A percentile compares a stretch with the other conserved stretches of the same genome.
Conservation (phyloP, 2,797 vertebrate genomes). For the Aeoliscus strigatus region DNA sequence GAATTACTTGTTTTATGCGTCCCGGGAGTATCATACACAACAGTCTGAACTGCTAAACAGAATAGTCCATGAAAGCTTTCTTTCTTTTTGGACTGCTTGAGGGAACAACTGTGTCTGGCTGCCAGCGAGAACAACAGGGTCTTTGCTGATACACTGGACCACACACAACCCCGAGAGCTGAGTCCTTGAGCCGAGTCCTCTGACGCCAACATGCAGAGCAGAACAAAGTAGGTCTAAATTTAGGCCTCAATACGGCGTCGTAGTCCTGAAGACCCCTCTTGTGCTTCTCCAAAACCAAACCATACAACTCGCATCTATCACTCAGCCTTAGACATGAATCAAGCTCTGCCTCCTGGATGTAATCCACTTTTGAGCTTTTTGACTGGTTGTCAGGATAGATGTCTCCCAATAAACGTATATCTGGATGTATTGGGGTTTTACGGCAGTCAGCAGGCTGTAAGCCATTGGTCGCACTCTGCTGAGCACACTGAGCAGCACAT, state of each 20-base stretch:
- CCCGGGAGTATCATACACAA: constrained; percentile 62
- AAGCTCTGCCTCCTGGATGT: constrained; percentile 14
- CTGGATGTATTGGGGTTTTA: too few species aligned
- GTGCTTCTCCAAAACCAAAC: constrained; percentile 28
- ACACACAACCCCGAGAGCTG: constrained; percentile 58
- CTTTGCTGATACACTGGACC: constrained; percentile 66
- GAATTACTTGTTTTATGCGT: constrained; percentile 69
- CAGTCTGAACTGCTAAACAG: constrained; percentile 60
- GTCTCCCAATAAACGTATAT: too few species aligned
- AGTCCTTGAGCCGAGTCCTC: constrained; percentile 60
- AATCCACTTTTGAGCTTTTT: too few species aligned
- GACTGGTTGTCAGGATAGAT: too few species aligned
- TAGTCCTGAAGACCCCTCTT: constrained; percentile 41
- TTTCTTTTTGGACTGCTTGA: constrained; percentile 63
- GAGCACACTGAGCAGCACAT: constrained; percentile 39
- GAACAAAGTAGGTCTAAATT: constrained; percentile 70
- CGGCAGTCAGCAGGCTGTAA: constrained; percentile 32
- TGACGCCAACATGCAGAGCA: constrained; percentile 59
- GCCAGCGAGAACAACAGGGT: constrained; percentile 67
- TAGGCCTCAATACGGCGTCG: constrained; percentile 50
- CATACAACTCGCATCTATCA: constrained; percentile 37
- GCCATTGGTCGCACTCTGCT: constrained; percentile 45
- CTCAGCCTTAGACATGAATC: constrained; percentile 44
- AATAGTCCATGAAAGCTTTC: constrained; percentile 72
- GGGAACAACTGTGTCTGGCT: constrained; percentile 64